Percentiles rank a stretch among this genome's conserved stretches.
phyloP scores from a whole-genome alignment of 2,797 vertebrate genomes.

The Rhodeus uyekii region DNA sequence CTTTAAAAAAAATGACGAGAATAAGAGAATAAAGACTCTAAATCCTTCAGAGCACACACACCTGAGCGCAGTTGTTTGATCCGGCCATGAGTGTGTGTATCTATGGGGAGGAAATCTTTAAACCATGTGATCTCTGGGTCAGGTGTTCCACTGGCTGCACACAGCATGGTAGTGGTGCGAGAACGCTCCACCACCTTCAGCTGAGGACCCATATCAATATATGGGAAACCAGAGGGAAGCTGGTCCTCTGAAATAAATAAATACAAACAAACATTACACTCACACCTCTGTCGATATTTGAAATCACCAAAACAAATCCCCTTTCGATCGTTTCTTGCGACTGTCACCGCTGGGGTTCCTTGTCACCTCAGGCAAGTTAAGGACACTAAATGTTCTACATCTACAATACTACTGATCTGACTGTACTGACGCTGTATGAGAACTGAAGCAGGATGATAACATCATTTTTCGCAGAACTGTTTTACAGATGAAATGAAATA shows the following conservation, averaged over 20 bases:
- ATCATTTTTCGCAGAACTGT: too few species aligned
- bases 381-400: too few species aligned
- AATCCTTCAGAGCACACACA: conserved; percentile 50
- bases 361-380: too few species aligned
- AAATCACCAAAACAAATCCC: background rate
- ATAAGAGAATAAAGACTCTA: conserved; percentile 73
- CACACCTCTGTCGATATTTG: background rate
- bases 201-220: conserved; percentile 98
- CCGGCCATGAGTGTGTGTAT: conserved; percentile 94
- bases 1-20: conserved; percentile 69
- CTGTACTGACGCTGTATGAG: too few species aligned
- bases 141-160: conserved; percentile 95
- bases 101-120: conserved; percentile 97
- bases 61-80: conserved; percentile 92
- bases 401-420: too few species aligned
- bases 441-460: too few species aligned
- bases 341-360: too few species aligned
- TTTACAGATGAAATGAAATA: too few species aligned
- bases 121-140: conserved; percentile 99
- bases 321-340: too few species aligned
- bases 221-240: conserved; percentile 93
- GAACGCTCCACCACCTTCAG: conserved; percentile 98
- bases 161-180: conserved; percentile 97
- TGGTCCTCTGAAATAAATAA: conserved; percentile 86
- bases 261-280: conserved; percentile 42